These are phyloP conservation scores for Alethe castanea DNA, from an alignment of 2,113 vertebrate species.

Conservation along the genomic window DNA sequence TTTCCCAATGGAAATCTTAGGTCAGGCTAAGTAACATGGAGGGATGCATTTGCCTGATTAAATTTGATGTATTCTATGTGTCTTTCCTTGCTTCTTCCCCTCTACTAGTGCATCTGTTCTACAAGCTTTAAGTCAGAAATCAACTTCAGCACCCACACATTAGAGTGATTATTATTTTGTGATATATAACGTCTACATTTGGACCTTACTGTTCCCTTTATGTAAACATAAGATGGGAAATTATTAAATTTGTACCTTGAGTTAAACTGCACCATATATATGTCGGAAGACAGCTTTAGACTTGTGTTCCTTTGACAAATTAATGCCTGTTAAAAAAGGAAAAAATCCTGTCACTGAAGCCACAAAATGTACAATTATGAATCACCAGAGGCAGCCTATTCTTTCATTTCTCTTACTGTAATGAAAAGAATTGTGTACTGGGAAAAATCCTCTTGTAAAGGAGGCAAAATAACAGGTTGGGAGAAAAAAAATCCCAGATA, in stretches of 20 bases:
- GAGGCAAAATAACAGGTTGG: background rate
- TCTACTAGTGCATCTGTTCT: slow-evolving; percentile 27
- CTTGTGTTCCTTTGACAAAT: slow-evolving; percentile 21
- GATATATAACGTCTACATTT: background rate
- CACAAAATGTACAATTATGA: slow-evolving; percentile 44
- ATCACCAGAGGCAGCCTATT: background rate
- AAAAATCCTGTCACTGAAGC: slow-evolving; percentile 27
- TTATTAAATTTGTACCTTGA: background rate
- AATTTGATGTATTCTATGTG: slow-evolving; percentile 43
- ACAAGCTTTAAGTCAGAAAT: slow-evolving; percentile 23
- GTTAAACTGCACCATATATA: background rate
- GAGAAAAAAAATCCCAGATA: background rate
- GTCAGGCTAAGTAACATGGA: slow-evolving; percentile 28
- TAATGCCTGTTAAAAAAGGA: slow-evolving; percentile 27
- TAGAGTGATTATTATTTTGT: slow-evolving; percentile 64
- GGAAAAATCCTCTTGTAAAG: background rate
- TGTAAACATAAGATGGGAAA: slow-evolving; percentile 39
- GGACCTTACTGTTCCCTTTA: background rate
- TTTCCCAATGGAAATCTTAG: slow-evolving; percentile 43
- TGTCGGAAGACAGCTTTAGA: background rate
- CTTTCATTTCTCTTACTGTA: slow-evolving; percentile 3
- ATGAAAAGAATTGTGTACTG: background rate
- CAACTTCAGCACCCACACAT: slow-evolving; percentile 44
- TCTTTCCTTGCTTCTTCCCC: slow-evolving; percentile 18
- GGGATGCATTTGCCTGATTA: slow-evolving; percentile 56